These are phyloP conservation scores for Xanthorhoe spadicearia DNA, from an alignment of 2,888 invertebrate species.

Conservation along the genomic window DNA sequence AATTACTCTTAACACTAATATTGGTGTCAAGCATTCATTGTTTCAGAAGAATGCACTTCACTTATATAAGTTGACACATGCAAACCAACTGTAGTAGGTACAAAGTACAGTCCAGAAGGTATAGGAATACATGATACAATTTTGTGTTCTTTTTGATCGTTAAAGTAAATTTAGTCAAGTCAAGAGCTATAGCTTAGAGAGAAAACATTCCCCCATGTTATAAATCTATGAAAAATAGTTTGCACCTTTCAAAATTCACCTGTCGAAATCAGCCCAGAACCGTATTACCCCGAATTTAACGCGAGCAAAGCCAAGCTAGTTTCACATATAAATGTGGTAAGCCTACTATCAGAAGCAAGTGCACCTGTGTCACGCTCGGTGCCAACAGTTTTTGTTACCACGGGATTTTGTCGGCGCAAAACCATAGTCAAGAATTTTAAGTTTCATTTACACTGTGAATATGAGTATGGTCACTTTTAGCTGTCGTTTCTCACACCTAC, in stretches of 20 bases:
- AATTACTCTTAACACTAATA: not conserved
- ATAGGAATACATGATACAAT: not conserved
- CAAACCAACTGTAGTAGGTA: not conserved
- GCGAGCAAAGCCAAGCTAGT: too few species aligned
- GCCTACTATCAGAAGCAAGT: not conserved
- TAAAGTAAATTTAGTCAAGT: not conserved
- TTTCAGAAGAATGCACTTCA: not conserved
- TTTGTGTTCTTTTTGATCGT: not conserved
- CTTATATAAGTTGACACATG: not conserved
- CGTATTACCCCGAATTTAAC: too few species aligned
- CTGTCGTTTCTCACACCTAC: too few species aligned
- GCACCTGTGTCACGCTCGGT: conserved; percentile 25
- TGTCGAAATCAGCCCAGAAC: too few species aligned
- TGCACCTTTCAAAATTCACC: too few species aligned
- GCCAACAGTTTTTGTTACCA: conserved; percentile 32
- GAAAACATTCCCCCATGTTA: too few species aligned
- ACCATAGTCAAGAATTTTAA: not conserved
- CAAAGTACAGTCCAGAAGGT: too few species aligned
- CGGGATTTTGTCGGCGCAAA: conserved; percentile 12
- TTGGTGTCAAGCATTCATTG: not conserved
- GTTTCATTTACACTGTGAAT: not conserved
- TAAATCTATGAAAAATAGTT: too few species aligned
- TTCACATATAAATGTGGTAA: not conserved
- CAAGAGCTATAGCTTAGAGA: too few species aligned
- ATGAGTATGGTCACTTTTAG: not conserved